These are phyloP conservation scores for Anarrhichthys ocellatus DNA, from an alignment of 2,113 vertebrate species.

Conservation along the genomic window DNA sequence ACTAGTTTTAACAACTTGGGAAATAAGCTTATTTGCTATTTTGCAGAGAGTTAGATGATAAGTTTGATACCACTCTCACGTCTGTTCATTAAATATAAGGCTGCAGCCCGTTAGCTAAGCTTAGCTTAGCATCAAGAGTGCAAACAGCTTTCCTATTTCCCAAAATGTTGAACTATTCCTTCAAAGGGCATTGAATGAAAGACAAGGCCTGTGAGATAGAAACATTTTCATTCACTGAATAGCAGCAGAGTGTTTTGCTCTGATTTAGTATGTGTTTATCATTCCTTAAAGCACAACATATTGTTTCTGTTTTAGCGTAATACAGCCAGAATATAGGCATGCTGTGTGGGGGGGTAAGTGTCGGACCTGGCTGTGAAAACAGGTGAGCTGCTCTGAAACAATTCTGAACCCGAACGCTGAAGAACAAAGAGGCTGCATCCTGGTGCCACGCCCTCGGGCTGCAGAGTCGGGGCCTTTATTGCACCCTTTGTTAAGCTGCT, in stretches of 20 bases:
- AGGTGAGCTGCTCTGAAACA: conserved; percentile 55
- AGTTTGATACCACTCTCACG: background rate
- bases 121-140: background rate
- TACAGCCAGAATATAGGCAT: conserved; percentile 10
- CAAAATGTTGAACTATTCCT: background rate
- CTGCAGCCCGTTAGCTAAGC: no score
- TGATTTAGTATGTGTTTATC: conserved; percentile 40
- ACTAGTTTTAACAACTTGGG: background rate
- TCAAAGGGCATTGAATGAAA: background rate
- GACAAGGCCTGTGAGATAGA: conserved; percentile 7
- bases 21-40: background rate
- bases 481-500: conserved; percentile 66
- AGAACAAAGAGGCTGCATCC: conserved; percentile 72
- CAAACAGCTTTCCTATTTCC: background rate
- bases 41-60: background rate
- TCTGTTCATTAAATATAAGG: background rate
- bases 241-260: conserved; percentile 2
- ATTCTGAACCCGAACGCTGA: conserved; percentile 44
- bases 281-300: conserved; percentile 7
- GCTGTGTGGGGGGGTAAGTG: conserved; percentile 5
- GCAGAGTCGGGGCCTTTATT: conserved; percentile 62
- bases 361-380: conserved; percentile 42
- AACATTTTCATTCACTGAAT: background rate
- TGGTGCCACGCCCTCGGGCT: conserved; percentile 69
- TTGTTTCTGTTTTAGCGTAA: conserved; percentile 20